A percentile compares a stretch with the other conserved stretches of the same genome.
Evolutionary conservation across 1,140 invertebrate genomes (phyloP).

Genomic region (Scaptomyza montana): DNA sequence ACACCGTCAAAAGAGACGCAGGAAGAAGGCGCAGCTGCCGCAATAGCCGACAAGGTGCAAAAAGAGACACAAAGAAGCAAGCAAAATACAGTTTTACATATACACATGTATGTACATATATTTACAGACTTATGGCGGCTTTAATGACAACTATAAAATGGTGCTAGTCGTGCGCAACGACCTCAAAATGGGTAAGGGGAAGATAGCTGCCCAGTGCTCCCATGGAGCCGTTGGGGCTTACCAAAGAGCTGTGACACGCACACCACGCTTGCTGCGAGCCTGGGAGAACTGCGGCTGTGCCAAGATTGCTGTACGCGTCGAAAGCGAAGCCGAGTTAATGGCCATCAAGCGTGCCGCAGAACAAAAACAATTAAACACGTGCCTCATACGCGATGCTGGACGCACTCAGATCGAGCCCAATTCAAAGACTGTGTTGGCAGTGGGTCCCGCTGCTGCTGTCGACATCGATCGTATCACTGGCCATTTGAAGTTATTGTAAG

Average conservation of each 20-base stretch:
- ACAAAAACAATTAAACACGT: slow-evolving; percentile 88
- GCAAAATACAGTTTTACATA: background rate
- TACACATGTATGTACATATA: background rate
- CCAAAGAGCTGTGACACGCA: slow-evolving; percentile 86
- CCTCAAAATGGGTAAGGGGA: slow-evolving; percentile 96
- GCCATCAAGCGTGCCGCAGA: slow-evolving; percentile 88
- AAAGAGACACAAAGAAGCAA: background rate
- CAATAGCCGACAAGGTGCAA: slow-evolving; percentile 58
- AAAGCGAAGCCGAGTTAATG: slow-evolving; percentile 88
- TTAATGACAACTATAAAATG: slow-evolving; percentile 88
- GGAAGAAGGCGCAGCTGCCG: slow-evolving; percentile 26
- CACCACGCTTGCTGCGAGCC: slow-evolving; percentile 87
- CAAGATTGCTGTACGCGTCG: slow-evolving; percentile 92
- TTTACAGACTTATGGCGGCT: slow-evolving; percentile 61
- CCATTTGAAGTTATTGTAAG: slow-evolving; percentile 92
- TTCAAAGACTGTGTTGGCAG: slow-evolving; percentile 93
- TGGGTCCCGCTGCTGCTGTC: slow-evolving; percentile 92
- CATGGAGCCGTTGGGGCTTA: slow-evolving; percentile 94
- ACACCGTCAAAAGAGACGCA: slow-evolving; percentile 18
- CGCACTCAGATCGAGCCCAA: slow-evolving; percentile 94
- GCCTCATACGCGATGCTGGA: slow-evolving; percentile 93
- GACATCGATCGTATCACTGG: slow-evolving; percentile 93
- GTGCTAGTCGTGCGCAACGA: slow-evolving; percentile 95
- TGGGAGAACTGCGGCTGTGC: slow-evolving; percentile 93
- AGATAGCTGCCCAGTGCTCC: slow-evolving; percentile 95